Evolutionary conservation across 1,140 invertebrate genomes (phyloP), one percentile per base, ranked within the genome.

Genomic region (Zaprionus ghesquierei): DNA sequence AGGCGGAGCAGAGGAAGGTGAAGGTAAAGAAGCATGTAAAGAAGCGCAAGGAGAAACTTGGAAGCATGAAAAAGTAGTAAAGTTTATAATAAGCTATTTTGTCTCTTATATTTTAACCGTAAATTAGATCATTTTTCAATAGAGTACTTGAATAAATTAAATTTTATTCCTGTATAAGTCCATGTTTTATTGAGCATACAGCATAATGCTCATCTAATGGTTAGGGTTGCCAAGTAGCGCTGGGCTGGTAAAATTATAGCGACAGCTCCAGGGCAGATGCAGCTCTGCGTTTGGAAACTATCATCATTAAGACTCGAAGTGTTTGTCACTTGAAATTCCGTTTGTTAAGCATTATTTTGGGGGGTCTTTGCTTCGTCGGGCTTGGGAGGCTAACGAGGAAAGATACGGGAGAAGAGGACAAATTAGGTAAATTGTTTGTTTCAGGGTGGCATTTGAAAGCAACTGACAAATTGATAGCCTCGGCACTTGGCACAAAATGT

Each of bases 1-100:
- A 98, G 90, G 96, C 97, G 15, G 98, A 99, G 79, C 99, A 98
- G 91, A 94, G 98, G 50, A 97, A 98, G 94, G 94, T 93, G 0
- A 99, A 99, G 94, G 94, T 98, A 2, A 98, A 98, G 75, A 99
- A 99, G 92, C 97, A 99, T 93, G 92, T 99, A 0, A 99, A 99
- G 90, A 99, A 99, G 89, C 94, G 96, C 80, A 96, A 96, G 92
- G 95, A 97, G 84, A 97, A 96, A 90, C 89, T 93, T 3, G 79
- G 78, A 22, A 86, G 60, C 56, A 72, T 87, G 9, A 93, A 93
- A 54, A 93, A 93, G 29, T 87, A 87, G 49, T 12, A 1, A 1
- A 73, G 23, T 31, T 25, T 27, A 20, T 38, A 50, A 61, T 41
- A 63, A 27, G 12, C n/a, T 20, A 38, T 38, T 29, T 29, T 29